A percentile compares a stretch with the other conserved stretches of the same genome.
phyloP scores from a whole-genome alignment of 2,113 vertebrate species.

The Aspiorhynchus laticeps region DNA sequence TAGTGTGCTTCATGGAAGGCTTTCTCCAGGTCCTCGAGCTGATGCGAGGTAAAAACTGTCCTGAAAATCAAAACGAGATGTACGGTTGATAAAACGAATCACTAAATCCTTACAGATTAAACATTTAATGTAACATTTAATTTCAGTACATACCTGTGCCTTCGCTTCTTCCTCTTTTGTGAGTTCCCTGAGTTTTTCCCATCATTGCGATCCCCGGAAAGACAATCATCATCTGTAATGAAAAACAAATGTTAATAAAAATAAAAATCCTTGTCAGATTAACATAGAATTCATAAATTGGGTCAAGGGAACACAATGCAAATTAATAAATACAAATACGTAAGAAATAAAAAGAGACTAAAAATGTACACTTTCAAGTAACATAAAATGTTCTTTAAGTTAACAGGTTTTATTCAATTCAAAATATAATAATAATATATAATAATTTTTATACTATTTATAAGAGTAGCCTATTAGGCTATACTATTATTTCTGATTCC shows the following conservation, averaged over 20 bases:
- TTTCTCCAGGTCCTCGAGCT: conserved; percentile 95
- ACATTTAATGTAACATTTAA: neutral
- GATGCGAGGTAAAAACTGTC: conserved; percentile 93
- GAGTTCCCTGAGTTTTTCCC: conserved; percentile 74
- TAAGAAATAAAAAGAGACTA: neutral
- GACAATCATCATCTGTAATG: conserved; percentile 85
- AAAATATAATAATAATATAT: neutral
- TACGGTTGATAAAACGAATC: neutral
- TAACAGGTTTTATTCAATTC: neutral
- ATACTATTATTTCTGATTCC: neutral
- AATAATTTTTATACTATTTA: too few species aligned
- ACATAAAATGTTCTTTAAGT: neutral
- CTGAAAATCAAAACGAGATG: conserved; percentile 66
- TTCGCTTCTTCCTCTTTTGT: conserved; percentile 89
- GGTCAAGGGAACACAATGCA: neutral
- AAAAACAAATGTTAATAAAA: conserved; percentile 15
- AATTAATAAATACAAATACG: neutral
- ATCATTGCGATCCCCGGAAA: conserved; percentile 80
- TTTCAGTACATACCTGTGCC: conserved; percentile 83
- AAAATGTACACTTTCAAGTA: neutral
- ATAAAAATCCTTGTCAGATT: neutral
- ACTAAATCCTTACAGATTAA: neutral
- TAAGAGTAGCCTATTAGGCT: too few species aligned
- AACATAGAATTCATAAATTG: neutral
- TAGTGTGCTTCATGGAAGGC: conserved; percentile 96